Evolutionary conservation across 30 jellyfish, hydroid and myxozoan species (phyloP).

Genomic region (Turritopsis dohrnii): DNA sequence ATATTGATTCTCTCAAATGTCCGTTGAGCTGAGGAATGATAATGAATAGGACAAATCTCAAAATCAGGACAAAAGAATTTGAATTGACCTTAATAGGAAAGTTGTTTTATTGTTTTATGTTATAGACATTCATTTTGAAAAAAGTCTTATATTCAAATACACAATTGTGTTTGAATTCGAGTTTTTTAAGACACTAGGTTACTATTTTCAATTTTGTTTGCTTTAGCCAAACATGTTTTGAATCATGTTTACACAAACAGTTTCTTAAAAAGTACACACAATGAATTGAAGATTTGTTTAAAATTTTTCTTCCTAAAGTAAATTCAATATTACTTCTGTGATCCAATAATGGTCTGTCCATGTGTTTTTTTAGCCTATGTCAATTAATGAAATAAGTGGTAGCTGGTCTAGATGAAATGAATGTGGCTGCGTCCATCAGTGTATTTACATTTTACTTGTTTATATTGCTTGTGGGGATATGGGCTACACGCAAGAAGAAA

Average conservation of each 20-base stretch:
- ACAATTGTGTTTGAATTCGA: neutral
- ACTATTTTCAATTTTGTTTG: neutral
- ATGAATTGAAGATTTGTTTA: no score
- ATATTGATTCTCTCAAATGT: no score
- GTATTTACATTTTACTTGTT: slow-evolving; percentile 59
- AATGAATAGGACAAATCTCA: no score
- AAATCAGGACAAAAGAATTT: no score
- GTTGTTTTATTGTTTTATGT: neutral
- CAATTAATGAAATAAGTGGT: neutral
- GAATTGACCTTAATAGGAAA: no score
- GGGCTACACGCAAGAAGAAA: slow-evolving; percentile 79
- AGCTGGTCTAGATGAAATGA: slow-evolving; percentile 3
- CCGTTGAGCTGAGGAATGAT: no score
- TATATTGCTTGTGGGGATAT: slow-evolving; percentile 58
- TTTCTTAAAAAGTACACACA: neutral
- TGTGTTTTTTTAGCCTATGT: neutral
- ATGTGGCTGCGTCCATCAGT: slow-evolving; percentile 64
- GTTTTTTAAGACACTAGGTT: neutral
- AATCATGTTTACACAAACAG: neutral
- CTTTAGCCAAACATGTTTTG: neutral
- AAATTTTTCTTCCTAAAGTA: no score
- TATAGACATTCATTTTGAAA: neutral
- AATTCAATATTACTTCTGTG: no score
- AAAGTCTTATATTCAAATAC: neutral
- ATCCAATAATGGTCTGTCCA: no score